A percentile compares a stretch with the other conserved stretches of the same genome.
phyloP scores from a whole-genome alignment of 2,113 vertebrate genomes.

The Notarius quadriscutis region DNA sequence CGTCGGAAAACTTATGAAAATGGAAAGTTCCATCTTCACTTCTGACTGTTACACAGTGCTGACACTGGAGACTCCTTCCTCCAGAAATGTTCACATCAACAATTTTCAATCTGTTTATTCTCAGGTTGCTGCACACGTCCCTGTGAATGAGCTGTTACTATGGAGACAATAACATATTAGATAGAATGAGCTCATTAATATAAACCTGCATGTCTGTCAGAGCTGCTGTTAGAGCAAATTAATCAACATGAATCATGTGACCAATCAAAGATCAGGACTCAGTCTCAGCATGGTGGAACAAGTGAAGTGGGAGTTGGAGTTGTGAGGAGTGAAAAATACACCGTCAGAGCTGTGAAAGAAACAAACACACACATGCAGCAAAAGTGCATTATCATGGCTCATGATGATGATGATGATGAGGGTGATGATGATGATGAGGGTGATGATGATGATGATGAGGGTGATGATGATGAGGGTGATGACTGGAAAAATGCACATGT shows the following conservation, averaged over 20 bases:
- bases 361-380: no score
- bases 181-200: not conserved
- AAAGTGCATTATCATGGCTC: not conserved
- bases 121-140: no score
- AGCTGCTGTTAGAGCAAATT: not conserved
- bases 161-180: not conserved
- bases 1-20: not conserved
- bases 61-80: not conserved
- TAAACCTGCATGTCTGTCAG: not conserved
- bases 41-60: not conserved
- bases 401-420: not conserved
- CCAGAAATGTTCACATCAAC: not conserved
- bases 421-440: not conserved
- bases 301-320: not conserved
- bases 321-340: not conserved
- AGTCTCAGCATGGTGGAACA: not conserved
- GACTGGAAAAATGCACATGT: not conserved
- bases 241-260: not conserved
- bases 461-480: not conserved
- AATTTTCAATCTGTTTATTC: no score
- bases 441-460: not conserved
- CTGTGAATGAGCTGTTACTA: not conserved
- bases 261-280: not conserved
- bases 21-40: not conserved
- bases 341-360: not conserved